phyloP scores from a whole-genome alignment of 2,113 vertebrate species.

The Syngnathus scovelli region DNA sequence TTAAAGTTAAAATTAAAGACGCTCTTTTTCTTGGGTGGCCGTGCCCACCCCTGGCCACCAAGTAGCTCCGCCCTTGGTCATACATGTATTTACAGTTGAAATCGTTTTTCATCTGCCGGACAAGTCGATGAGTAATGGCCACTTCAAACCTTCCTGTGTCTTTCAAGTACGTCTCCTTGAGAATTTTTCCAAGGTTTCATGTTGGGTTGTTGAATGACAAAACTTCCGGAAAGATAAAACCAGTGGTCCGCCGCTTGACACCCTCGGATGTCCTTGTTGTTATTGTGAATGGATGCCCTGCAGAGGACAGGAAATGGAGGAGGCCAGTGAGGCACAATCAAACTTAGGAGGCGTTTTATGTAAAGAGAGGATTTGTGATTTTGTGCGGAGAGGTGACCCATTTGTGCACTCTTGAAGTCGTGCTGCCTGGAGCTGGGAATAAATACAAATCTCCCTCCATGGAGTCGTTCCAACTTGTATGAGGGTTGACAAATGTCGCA shows the following conservation, averaged over 20 bases:
- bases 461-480: conserved; percentile 15
- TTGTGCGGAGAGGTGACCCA: conserved; percentile 51
- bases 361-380: conserved; percentile 38
- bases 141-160: too few relatives aligned
- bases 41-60: too few relatives aligned
- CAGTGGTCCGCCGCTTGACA: conserved; percentile 47
- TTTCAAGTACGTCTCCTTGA: too few relatives aligned
- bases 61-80: too few relatives aligned
- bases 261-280: conserved; percentile 59
- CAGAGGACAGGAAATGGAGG: conserved; percentile 44
- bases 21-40: too few relatives aligned
- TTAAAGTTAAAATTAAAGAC: too few relatives aligned
- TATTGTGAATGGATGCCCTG: conserved; percentile 56
- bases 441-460: conserved; percentile 33
- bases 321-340: conserved; percentile 19
- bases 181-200: not conserved
- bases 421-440: conserved; percentile 50
- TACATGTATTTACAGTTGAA: too few relatives aligned
- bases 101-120: not conserved
- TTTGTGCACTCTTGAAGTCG: conserved; percentile 47
- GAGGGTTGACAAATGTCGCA: not conserved
- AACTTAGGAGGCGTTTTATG: conserved; percentile 4
- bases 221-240: conserved; percentile 21
- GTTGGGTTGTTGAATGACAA: not conserved
- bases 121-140: not conserved